Conservation (phyloP, 2,888 invertebrate genomes). For the Enchytraeus crypticus region DNA sequence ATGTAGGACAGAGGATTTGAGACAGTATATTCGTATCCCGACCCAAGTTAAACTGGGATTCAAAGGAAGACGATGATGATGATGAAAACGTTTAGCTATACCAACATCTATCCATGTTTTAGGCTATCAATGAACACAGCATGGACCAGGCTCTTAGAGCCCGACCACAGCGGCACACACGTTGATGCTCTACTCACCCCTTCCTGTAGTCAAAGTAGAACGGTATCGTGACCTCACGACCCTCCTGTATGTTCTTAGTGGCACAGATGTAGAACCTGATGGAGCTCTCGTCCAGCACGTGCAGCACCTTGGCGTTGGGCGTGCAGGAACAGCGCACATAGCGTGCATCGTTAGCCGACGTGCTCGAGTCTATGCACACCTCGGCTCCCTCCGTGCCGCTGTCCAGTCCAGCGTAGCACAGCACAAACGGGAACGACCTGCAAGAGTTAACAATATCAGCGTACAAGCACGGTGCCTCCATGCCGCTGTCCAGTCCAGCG, state of each 20-base stretch:
- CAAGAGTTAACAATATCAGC: background rate
- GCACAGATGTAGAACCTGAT: constrained; percentile 17
- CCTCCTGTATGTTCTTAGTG: constrained; percentile 12
- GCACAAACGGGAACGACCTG: constrained; percentile 11
- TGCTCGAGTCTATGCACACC: constrained; percentile 10
- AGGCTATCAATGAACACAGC: background rate
- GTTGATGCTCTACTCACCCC: constrained; percentile 1
- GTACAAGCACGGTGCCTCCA: background rate
- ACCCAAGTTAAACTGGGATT: too few relatives aligned
- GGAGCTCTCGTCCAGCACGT: constrained; percentile 9
- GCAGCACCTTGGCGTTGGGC: constrained; percentile 10
- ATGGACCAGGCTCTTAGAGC: background rate
- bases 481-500: constrained; percentile 2
- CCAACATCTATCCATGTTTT: background rate
- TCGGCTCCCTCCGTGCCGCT: background rate
- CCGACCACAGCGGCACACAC: too few relatives aligned
- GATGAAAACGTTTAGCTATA: too few relatives aligned
- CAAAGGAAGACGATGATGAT: too few relatives aligned
- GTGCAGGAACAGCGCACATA: constrained; percentile 10
- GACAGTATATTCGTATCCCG: too few relatives aligned
- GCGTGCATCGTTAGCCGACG: constrained; percentile 10
- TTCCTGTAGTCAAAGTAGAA: constrained; percentile 16
- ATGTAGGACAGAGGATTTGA: too few relatives aligned
- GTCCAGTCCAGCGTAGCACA: constrained; percentile 9
- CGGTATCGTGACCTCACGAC: constrained; percentile 13